Percentiles rank a stretch among this genome's conserved stretches.
These are phyloP conservation scores for Catharus minimus DNA, from an alignment of 2,113 vertebrate genomes.

Conservation along the genomic window DNA sequence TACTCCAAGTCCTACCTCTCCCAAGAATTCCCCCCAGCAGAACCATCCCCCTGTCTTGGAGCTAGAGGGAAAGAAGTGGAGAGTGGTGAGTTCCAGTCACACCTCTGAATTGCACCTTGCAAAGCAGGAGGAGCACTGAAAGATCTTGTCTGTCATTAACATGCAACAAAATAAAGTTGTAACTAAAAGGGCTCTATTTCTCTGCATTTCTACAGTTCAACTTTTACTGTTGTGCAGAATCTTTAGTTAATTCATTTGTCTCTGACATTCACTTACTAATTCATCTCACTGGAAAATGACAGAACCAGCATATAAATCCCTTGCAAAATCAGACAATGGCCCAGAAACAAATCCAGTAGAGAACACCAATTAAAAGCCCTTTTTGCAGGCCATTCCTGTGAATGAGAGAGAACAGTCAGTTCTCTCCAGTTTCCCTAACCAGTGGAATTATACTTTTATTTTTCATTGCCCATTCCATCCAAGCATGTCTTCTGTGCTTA, in stretches of 20 bases:
- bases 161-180: background rate
- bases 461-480: background rate
- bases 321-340: background rate
- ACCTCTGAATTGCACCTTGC: background rate
- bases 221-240: background rate
- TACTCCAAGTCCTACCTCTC: slow-evolving; percentile 48
- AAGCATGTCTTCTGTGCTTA: background rate
- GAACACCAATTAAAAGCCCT: background rate
- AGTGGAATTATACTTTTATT: background rate
- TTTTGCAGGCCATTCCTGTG: background rate
- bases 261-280: background rate
- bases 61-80: slow-evolving; percentile 98
- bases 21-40: slow-evolving; percentile 64
- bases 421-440: background rate
- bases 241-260: background rate
- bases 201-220: background rate
- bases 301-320: background rate
- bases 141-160: background rate
- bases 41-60: slow-evolving; percentile 84
- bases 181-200: background rate
- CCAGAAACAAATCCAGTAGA: background rate
- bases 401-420: background rate
- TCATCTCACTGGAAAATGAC: background rate
- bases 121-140: background rate
- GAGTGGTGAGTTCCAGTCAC: slow-evolving; percentile 83